Evolutionary conservation across 2,113 vertebrate species (phyloP).

Genomic region (Salminus brasiliensis): DNA sequence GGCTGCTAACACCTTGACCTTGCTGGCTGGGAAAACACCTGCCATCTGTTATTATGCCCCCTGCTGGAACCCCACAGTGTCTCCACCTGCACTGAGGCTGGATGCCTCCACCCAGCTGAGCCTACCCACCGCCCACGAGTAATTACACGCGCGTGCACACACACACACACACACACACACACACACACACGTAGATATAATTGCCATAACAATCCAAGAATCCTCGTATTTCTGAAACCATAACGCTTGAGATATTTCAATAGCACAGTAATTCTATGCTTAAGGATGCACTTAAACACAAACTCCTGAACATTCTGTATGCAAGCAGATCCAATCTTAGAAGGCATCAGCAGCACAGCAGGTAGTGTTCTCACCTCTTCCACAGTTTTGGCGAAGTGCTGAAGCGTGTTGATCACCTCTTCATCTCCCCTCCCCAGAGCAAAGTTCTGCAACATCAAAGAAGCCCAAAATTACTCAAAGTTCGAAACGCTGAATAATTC

Average conservation of each 20-base stretch:
- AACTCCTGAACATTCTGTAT: background rate
- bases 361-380: constrained; percentile 84
- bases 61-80: constrained; percentile 31
- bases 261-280: too few relatives aligned
- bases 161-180: background rate
- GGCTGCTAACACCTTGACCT: constrained; percentile 20
- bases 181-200: too few relatives aligned
- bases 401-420: constrained; percentile 92
- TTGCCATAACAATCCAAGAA: too few relatives aligned
- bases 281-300: background rate
- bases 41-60: constrained; percentile 33
- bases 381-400: constrained; percentile 91
- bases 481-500: constrained; percentile 31
- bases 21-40: constrained; percentile 16
- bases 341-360: too few relatives aligned
- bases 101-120: constrained; percentile 4
- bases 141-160: background rate
- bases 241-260: too few relatives aligned
- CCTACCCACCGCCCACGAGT: background rate
- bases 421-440: constrained; percentile 96
- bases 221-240: too few relatives aligned
- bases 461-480: background rate
- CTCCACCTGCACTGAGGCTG: constrained; percentile 41
- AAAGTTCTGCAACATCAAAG: constrained; percentile 85
- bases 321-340: constrained; percentile 18